Percentiles rank a stretch among this genome's conserved stretches.
Evolutionary conservation across 1,140 invertebrate genomes (phyloP).

Genomic region (Bradynema listronoti): DNA sequence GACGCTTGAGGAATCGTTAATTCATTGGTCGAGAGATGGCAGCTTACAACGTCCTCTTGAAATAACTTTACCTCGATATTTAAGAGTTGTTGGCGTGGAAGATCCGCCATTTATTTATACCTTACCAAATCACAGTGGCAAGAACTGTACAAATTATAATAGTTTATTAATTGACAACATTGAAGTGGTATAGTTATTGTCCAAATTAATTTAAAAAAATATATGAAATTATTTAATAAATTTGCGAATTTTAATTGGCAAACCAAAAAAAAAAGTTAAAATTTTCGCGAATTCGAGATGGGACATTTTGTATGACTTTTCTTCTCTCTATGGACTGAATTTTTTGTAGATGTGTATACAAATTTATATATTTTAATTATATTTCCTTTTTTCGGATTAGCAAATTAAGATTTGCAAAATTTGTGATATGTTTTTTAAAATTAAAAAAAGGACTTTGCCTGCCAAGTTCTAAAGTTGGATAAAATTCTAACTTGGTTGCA

Average conservation of each 20-base stretch:
- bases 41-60: constrained; percentile 37
- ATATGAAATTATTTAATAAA: no score
- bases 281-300: no score
- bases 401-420: not conserved
- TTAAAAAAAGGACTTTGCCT: not conserved
- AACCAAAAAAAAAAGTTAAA: no score
- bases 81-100: constrained; percentile 40
- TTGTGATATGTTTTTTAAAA: not conserved
- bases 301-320: no score
- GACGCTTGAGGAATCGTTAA: constrained; percentile 35
- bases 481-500: no score
- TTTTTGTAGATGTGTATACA: not conserved
- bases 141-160: constrained; percentile 28
- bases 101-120: constrained; percentile 54
- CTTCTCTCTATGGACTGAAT: no score
- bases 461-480: not conserved
- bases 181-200: constrained; percentile 44
- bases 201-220: no score
- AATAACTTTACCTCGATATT: constrained; percentile 50
- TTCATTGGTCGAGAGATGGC: constrained; percentile 45
- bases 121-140: constrained; percentile 19
- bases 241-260: no score
- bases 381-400: not conserved
- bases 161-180: constrained; percentile 30
- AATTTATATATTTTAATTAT: not conserved